A percentile compares a stretch with the other conserved stretches of the same genome.
Conservation (phyloP, 2,113 vertebrate species). For the Colistium nudipinnis region DNA sequence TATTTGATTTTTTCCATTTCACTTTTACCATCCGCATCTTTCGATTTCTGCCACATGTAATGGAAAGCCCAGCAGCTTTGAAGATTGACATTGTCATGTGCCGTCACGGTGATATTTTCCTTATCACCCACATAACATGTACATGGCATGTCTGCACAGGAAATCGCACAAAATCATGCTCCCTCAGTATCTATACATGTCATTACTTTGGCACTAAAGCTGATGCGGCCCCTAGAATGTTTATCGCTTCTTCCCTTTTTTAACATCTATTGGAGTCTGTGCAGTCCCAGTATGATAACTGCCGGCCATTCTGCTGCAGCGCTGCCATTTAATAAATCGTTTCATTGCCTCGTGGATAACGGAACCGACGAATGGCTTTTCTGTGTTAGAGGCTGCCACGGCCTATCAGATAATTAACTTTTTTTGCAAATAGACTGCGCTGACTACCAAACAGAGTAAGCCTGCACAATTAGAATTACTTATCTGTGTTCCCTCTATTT, state of each 20-base stretch:
- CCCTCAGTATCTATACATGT: constrained; percentile 30
- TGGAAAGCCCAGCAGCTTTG: constrained; percentile 42
- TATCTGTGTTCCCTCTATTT: constrained; percentile 72
- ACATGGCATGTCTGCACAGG: constrained; percentile 21
- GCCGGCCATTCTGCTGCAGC: constrained; percentile 75
- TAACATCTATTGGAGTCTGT: constrained; percentile 66
- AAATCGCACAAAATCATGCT: constrained; percentile 7
- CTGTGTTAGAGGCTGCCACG: constrained; percentile 80
- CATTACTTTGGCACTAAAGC: constrained; percentile 43
- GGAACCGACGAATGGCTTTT: constrained; percentile 81
- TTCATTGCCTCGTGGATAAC: constrained; percentile 83
- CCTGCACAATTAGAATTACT: constrained; percentile 78
- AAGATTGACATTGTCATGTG: constrained; percentile 45
- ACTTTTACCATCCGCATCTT: constrained; percentile 21
- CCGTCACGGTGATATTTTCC: constrained; percentile 25
- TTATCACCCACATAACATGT: constrained; percentile 32
- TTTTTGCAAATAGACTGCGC: constrained; percentile 84
- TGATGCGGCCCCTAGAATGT: constrained; percentile 56
- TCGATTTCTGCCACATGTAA: constrained; percentile 40
- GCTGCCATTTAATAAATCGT: constrained; percentile 80
- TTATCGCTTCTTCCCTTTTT: constrained; percentile 67
- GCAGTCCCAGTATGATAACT: constrained; percentile 72
- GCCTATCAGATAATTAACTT: constrained; percentile 90
- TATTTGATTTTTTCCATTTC: constrained; percentile 66
- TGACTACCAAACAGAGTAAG: constrained; percentile 72